Base-by-base conservation (phyloP, 92 coral and sea anemone species). In the Siderastrea radians region DNA sequence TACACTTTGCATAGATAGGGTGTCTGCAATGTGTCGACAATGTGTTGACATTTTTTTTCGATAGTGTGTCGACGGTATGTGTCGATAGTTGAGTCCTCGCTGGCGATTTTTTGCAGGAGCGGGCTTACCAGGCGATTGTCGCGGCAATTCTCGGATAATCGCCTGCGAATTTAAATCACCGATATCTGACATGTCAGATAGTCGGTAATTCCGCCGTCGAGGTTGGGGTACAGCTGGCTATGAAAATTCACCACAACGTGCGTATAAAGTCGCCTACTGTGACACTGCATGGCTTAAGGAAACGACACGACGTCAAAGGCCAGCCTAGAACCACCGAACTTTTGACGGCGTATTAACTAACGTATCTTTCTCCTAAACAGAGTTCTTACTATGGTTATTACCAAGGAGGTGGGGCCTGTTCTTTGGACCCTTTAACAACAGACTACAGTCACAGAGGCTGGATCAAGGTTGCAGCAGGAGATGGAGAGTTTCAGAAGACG, bases 331-430 rank as follows among this genome's bases (percentile, higher is more conserved):
- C 38, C 38, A 26, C 38, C 38, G 38, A 26, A 26, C 38, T 26
- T 26, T 26, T 26, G 38, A 26, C 38, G 38, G 38, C 38, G 38
- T 26, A 26, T 26, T 26, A 26, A 11, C 16, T 60, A 16, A 6
- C 26, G 16, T 14, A 1, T 68, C 5, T 57, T 11, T 46, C 4
- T 17, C 16, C 1, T 19, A 1, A 55, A 16, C 74, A 77, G 80
- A 95, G 98, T 49, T 91, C 95, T 13, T 95, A 93, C 75, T 89
- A 91, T 65, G 96, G 98, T 14, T 94, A 95, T n/a, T 95, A 93
- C 64, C 94, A 88, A 10, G 87, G 84, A 0, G 95, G 94, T 1
- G 96, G 94, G 1, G 98, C 98, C 19, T 95, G 98, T 66, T 71
- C 91, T 19, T 72, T 95, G 26, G 96, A 93, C 59, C 98, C 96